Base-by-base conservation (phyloP, 2,888 invertebrate species). In the Stenichneumon culpator region DNA sequence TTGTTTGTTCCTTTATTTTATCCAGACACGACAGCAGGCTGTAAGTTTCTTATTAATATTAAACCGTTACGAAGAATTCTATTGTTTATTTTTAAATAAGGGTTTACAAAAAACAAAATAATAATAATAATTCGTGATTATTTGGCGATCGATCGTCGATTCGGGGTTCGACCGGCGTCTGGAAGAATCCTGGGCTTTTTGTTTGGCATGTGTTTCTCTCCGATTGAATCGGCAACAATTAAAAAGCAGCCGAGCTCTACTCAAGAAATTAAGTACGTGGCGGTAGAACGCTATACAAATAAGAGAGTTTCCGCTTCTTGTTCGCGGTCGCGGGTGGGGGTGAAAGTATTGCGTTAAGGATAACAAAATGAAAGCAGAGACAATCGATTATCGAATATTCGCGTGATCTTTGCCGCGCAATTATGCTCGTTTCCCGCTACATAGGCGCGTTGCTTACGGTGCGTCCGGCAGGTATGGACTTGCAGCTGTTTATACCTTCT, bases 341-440 rank as follows among this genome's bases (percentile, higher is more conserved):
- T 19, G 25, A 25, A 60, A 14, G 60, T 60, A 16, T 50, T n/a
- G 50, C 5, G 28, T 16, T 25, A 16, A 60, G 60, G n/a, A n/a
- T 16, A 50, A 50, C n/a, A 28, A 54, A 60, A 28, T 60, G 60
- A 28, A 14, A 57, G 57, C 22, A 5, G 60, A 60, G 25, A 16
- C 28, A 60, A 60, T 60, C 60, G 60, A 60, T 16, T 60, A 60
- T 60, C 60, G 60, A 60, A 28, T 11, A 60, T 25, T 60, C 60
- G 28, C 9, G 39, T 39, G 39, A 39, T 39, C 11, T 39, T 39
- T 39, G 39, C 39, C 39, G 39, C 39, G 11, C 11, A 11, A 11
- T 39, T 2, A 3, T 39, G 32, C 32, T 7, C 6, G 39, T 39
- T 39, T 39, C 39, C 39, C 39, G 39, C 9, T 39, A 11, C 32